Evolutionary conservation across 2,113 vertebrate genomes (phyloP), one percentile per base, ranked within the genome.

Genomic region (Nanorana parkeri): DNA sequence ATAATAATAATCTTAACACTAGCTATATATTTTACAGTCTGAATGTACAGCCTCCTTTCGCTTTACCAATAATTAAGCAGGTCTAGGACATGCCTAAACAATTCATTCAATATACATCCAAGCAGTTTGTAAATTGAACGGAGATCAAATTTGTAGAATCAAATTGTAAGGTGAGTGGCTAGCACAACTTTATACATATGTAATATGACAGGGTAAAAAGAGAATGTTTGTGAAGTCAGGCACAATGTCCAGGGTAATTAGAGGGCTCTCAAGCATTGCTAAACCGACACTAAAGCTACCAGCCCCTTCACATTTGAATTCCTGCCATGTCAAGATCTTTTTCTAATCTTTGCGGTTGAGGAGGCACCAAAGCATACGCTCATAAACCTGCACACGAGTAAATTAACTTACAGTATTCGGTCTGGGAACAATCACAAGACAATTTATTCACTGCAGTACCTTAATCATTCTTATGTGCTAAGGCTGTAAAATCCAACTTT

Each of bases 401-500:
- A 80, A 80, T 69, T 80, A 60, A 80, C 65, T 69, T 69, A 80
- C 78, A 69, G 66, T 61, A 69, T 68, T 79, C 77, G 56, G 65
- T 68, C 74, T 23, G 47, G 67, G 76, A 78, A 78, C 76, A 78
- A 78, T 78, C 76, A 79, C n/a, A n/a, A 68, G 65, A 52, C 77
- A 79, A 79, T 68, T 58, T 68, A 68, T 68, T 58, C 77, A 26
- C 77, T 58, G 77, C 64, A 79, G 68, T 68, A 79, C 64, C 77
- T 79, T 79, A 68, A 79, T 79, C 77, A 79, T 68, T 55, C 51
- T 41, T 47, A n/a, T 68, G 77, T 68, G 64, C 65, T 36, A 47
- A 65, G 65, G 65, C 77, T 58, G 77, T 79, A 79, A 79, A 79
- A 68, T 79, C 64, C 65, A 68, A 79, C 77, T 68, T 79, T 79